These are phyloP conservation scores for Dermatemys mawii DNA, from an alignment of 2,113 vertebrate species.

Conservation along the genomic window DNA sequence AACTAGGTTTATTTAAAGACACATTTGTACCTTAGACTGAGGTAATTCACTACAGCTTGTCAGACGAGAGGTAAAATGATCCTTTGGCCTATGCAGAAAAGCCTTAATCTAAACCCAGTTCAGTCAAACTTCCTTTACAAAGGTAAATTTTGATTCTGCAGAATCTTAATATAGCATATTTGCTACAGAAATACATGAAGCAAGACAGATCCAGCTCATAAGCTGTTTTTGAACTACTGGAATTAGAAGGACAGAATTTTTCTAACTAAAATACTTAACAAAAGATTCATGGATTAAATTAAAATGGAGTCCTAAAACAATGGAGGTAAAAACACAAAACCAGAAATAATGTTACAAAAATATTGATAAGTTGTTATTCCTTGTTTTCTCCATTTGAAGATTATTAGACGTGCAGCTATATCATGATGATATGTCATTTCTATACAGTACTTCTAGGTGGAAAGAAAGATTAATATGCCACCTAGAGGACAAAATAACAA, in stretches of 20 bases:
- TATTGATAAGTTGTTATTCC: neutral
- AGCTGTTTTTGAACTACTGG: neutral
- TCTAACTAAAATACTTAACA: neutral
- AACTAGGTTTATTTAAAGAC: neutral
- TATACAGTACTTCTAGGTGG: neutral
- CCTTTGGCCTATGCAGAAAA: neutral
- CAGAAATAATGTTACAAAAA: conserved; percentile 17
- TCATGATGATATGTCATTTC: neutral
- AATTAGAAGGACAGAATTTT: neutral
- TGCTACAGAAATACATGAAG: neutral
- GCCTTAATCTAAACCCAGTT: neutral
- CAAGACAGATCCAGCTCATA: neutral
- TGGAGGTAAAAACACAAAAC: neutral
- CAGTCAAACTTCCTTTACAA: neutral
- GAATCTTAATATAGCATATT: neutral
- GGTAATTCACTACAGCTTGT: neutral
- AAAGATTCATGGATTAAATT: neutral
- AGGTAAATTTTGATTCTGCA: neutral
- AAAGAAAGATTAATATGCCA: conserved; percentile 78
- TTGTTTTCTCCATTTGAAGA: conserved; percentile 32
- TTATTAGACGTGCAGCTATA: neutral
- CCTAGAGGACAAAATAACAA: conserved; percentile 78
- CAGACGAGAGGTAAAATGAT: neutral
- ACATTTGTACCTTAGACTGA: neutral
- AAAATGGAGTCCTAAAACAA: neutral